Conservation (phyloP, 2,797 vertebrate genomes). For the Malurus splendens region DNA sequence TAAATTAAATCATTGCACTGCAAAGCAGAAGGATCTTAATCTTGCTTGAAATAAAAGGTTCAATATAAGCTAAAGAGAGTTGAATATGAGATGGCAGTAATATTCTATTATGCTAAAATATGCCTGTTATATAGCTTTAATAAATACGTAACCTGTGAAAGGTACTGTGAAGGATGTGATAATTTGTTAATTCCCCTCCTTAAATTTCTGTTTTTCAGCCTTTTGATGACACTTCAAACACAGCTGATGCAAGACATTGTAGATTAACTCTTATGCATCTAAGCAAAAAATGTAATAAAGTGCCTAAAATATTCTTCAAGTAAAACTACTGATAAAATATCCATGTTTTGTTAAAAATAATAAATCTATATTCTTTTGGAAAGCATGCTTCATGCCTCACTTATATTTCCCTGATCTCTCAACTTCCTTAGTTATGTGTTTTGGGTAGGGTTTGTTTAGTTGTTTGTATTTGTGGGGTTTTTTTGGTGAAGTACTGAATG, state of each 20-base stretch:
- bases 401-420: not conserved
- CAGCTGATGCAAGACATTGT: not conserved
- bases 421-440: not conserved
- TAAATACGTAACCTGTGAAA: not conserved
- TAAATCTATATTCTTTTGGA: not conserved
- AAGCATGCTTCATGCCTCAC: not conserved
- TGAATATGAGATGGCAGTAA: not conserved
- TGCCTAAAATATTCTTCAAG: not conserved
- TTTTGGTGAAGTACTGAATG: not conserved
- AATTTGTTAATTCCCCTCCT: not conserved
- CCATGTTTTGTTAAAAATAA: not conserved
- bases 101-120: not conserved
- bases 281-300: not conserved
- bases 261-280: not conserved
- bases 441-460: not conserved
- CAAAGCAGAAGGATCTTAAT: not conserved
- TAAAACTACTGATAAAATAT: not conserved
- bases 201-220: not conserved
- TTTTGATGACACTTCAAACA: not conserved
- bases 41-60: not conserved
- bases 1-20: not conserved
- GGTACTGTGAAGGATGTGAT: not conserved
- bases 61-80: not conserved
- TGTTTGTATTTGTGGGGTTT: fast-evolving
- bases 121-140: not conserved